These are phyloP conservation scores for Labeo catla DNA, from an alignment of 2,113 vertebrate genomes.

Conservation along the genomic window DNA sequence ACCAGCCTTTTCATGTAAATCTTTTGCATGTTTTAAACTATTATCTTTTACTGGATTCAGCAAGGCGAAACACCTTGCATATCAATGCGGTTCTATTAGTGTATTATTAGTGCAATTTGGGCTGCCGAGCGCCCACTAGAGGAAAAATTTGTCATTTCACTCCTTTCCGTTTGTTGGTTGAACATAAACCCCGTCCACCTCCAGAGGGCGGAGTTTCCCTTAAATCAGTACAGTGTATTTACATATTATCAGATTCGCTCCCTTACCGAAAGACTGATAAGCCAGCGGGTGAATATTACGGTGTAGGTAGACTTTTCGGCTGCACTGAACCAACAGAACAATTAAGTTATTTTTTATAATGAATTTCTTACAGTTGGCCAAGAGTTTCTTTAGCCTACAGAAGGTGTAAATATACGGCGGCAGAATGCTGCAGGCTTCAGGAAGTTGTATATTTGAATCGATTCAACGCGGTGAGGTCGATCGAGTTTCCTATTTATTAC, in stretches of 20 bases:
- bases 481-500: constrained; percentile 67
- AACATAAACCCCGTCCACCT: constrained; percentile 19
- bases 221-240: constrained; percentile 29
- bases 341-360: background rate
- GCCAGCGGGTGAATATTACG: background rate
- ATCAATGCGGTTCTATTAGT: background rate
- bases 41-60: background rate
- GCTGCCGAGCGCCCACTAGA: background rate
- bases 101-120: background rate
- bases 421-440: constrained; percentile 53
- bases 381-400: background rate
- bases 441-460: constrained; percentile 74
- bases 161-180: background rate
- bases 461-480: constrained; percentile 73
- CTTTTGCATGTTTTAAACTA: background rate
- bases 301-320: background rate
- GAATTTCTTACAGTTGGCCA: background rate
- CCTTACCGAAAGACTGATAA: background rate
- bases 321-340: background rate
- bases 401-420: background rate
- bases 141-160: background rate
- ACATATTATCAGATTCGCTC: background rate
- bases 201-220: constrained; percentile 58
- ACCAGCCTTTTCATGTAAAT: background rate
- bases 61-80: background rate